Evolutionary conservation across 2,888 invertebrate species (phyloP).

Genomic region (Saturnia japonica): DNA sequence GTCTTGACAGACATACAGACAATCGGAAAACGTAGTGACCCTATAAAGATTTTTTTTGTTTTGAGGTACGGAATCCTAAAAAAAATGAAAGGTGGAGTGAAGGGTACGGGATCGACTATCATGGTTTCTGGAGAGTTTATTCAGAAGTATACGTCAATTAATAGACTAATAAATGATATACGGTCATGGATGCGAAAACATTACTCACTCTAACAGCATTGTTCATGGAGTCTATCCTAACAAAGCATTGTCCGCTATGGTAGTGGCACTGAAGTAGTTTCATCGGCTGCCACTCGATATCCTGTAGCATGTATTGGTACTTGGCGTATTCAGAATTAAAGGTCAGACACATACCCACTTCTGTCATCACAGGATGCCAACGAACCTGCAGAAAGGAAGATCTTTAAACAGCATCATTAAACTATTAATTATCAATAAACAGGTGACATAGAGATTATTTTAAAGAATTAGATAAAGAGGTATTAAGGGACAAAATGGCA

Average conservation of each 20-base stretch:
- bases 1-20: too few species aligned
- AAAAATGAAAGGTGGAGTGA: too few species aligned
- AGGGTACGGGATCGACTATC: too few species aligned
- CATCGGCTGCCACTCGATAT: constrained; percentile 44
- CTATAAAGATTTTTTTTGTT: too few species aligned
- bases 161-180: too few species aligned
- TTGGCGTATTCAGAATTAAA: constrained; percentile 72
- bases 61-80: too few species aligned
- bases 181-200: background rate
- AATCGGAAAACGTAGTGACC: too few species aligned
- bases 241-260: constrained; percentile 73
- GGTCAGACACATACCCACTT: constrained; percentile 72
- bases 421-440: background rate
- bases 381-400: constrained; percentile 42
- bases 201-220: constrained; percentile 64
- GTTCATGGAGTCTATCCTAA: constrained; percentile 69
- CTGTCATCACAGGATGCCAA: constrained; percentile 75
- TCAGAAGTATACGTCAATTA: too few species aligned
- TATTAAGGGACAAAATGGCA: too few species aligned
- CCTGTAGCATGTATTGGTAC: constrained; percentile 57
- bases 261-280: constrained; percentile 73
- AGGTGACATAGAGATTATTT: background rate
- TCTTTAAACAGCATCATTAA: background rate
- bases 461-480: too few species aligned
- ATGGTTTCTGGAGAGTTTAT: too few species aligned